Base-by-base conservation (phyloP, 2,888 invertebrate genomes). In the Petrolisthes manimaculis region DNA sequence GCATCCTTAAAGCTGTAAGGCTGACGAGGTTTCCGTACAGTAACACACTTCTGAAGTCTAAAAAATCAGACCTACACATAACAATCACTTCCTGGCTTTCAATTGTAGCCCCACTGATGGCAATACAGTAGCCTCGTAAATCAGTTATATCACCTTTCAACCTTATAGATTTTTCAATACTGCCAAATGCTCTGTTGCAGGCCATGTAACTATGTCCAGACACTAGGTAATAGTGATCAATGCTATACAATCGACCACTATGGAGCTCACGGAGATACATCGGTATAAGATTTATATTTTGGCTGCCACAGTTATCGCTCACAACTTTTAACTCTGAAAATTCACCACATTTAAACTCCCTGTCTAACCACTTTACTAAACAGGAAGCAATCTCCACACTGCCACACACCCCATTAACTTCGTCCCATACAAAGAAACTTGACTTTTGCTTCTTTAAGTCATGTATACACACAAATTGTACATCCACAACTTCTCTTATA, bases 1-100 rank as follows among this genome's bases (percentile, higher is more conserved):
- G 82, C 82, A 56, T 82, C 69, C 82, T 82, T 14, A 21, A 56
- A 81, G n/a, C 61, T 56, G n/a, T 81, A 56, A 61, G 24, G 61
- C 6, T 8, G 24, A 5, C 55, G 56, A 24, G 56, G 55, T 21
- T 12, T 18, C 5, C 14, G 55, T 6, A 56, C 9, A 37, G 77
- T 77, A 8, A 81, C 53, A 3, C 0, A 4, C 21, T 78, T 54
- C n/a, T 78, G 78, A 3, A 51, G 14, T 61, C 24, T 8, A 82
- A 6, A 56, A 83, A 83, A 18, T 83, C 83, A 18, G 67, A 9
- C 14, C 53, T 53, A 2, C 5, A 21, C 83, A 83, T 83, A 8
- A 53, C 37, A 37, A 71, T 51, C 37, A 83, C 18, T 21, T n/a
- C 14, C 5, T 53, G 21, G 2, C n/a, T 83, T 37, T 2, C 53